phyloP scores from a whole-genome alignment of 2,797 vertebrate genomes.

The Valencia hispanica region DNA sequence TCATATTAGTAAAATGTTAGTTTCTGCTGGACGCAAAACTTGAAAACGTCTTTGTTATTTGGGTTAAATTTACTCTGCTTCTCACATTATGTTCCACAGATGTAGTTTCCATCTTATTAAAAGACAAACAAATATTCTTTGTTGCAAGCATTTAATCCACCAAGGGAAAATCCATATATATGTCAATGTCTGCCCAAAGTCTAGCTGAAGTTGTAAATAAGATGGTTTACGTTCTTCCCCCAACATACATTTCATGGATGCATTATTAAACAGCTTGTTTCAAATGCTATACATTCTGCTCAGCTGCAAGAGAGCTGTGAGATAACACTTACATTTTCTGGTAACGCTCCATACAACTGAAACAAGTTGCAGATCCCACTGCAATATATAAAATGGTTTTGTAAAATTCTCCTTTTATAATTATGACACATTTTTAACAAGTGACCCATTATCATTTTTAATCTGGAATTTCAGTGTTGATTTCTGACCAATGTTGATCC shows the following conservation, averaged over 20 bases:
- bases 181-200: slow-evolving; percentile 1
- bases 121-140: not conserved
- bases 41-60: not conserved
- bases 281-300: not conserved
- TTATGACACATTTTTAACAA: not conserved
- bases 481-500: not conserved
- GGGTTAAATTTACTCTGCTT: not conserved
- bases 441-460: not conserved
- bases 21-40: not conserved
- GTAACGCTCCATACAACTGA: not conserved
- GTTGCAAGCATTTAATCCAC: not conserved
- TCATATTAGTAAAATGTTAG: not conserved
- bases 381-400: not conserved
- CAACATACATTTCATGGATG: not conserved
- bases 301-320: not conserved
- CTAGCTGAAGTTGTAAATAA: not conserved
- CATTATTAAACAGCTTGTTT: not conserved
- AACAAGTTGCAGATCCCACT: not conserved
- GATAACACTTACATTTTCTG: not conserved
- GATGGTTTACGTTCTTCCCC: not conserved
- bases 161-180: not conserved
- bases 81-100: not conserved
- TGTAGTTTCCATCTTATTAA: not conserved
- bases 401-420: not conserved
- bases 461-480: not conserved